These are phyloP conservation scores for Hydrophis major DNA, from an alignment of 2,797 vertebrate genomes.

Conservation along the genomic window DNA sequence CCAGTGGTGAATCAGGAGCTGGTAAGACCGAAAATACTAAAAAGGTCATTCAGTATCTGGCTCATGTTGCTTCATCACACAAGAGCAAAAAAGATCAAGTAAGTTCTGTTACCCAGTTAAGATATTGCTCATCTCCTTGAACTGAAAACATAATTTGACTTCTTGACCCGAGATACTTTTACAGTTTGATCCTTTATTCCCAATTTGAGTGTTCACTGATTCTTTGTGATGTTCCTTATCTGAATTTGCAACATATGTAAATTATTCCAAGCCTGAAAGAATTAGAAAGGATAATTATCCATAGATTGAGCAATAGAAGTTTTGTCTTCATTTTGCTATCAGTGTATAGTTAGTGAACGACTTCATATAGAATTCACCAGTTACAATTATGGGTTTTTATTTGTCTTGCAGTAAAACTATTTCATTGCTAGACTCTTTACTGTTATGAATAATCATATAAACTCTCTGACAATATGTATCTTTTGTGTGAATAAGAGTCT, in stretches of 20 bases:
- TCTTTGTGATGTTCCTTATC: background rate
- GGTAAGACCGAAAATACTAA: constrained; percentile 99
- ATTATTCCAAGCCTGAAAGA: background rate
- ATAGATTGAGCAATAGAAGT: background rate
- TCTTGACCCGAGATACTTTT: background rate
- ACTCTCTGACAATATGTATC: background rate
- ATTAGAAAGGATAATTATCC: background rate
- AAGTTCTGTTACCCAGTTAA: constrained; percentile 52
- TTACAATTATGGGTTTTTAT: background rate
- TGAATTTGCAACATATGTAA: background rate
- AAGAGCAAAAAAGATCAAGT: constrained; percentile 99
- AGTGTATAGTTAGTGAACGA: constrained; percentile 15
- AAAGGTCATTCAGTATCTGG: constrained; percentile 98
- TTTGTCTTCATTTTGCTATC: background rate
- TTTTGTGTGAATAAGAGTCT: constrained; percentile 39
- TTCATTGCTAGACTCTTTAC: background rate
- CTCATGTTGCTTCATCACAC: constrained; percentile 95
- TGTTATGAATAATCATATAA: background rate
- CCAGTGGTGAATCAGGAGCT: constrained; percentile 94
- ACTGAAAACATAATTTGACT: background rate
- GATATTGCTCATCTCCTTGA: constrained; percentile 6
- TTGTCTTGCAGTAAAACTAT: background rate
- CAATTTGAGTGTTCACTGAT: background rate
- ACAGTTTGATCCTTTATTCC: background rate
- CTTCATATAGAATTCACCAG: background rate